Evolutionary conservation across 2,888 invertebrate species (phyloP), one percentile per base, ranked within the genome.

Genomic region (Dyspetes luteomarginatus): DNA sequence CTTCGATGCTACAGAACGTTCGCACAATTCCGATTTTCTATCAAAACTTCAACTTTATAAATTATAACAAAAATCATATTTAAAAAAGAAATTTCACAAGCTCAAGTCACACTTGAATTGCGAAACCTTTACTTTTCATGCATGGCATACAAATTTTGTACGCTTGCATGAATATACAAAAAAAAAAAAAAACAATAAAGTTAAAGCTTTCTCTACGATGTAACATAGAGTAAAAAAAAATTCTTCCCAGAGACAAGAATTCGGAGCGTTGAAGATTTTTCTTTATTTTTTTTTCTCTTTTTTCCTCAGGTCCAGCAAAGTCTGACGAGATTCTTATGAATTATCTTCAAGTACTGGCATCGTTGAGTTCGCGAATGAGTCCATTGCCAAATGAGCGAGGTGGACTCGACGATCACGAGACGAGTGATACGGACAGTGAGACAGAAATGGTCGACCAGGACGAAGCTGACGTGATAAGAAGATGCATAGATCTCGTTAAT

Each of bases 401-500:
- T 82, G 93, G 92, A 85, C 92, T 93, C 36, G 92, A 89, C 0
- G 92, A 93, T 7, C 93, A 93, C 60, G 93, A 92, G 41, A 92
- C 92, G 55, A 93, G 93, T 76, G 93, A 94, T 0, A 90, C 94
- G 22, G 93, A 95, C 62, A 93, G 93, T 55, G 94, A 94, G 22
- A 93, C 93, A 3, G 94, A 95, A 64, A 91, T 91, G 52, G 93
- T 94, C 56, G 94, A 94, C 72, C 93, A 93, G 48, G 92, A 93
- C 78, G 94, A 94, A 81, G 92, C 93, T 2, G 92, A 91, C 36
- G 87, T 94, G 5, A 88, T 94, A 24, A 93, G 93, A 0, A 93
- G 93, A 64, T 95, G 95, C 87, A 93, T 96, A 82, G 94, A 94
- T 71, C 92, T 95, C 88, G 87, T 97, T 62, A 96, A 97, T 86